phyloP scores from a whole-genome alignment of 2,113 vertebrate genomes.

The Caranx melampygus region DNA sequence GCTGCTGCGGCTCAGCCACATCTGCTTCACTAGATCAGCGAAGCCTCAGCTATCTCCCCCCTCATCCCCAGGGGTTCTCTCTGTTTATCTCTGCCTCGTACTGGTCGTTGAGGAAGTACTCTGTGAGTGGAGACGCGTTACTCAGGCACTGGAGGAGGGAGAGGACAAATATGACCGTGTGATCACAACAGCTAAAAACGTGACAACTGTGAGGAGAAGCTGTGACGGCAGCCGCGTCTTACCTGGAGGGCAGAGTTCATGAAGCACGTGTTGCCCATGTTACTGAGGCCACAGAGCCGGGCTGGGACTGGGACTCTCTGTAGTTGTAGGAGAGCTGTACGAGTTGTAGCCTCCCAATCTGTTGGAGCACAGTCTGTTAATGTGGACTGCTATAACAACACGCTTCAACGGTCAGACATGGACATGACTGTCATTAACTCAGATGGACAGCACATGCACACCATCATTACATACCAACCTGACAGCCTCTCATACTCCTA shows the following conservation, averaged over 20 bases:
- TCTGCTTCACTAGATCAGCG: slow-evolving; percentile 96
- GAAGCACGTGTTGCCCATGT: slow-evolving; percentile 98
- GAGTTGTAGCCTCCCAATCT: slow-evolving; percentile 91
- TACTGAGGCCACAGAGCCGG: slow-evolving; percentile 96
- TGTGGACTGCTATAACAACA: background rate
- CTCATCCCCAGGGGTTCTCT: slow-evolving; percentile 97
- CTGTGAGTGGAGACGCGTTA: slow-evolving; percentile 92
- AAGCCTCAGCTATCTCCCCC: slow-evolving; percentile 96
- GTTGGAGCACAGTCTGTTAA: slow-evolving; percentile 43
- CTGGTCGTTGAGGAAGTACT: slow-evolving; percentile 94
- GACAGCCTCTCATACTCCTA: too few species aligned
- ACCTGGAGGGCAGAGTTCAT: slow-evolving; percentile 99
- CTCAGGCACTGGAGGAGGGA: slow-evolving; percentile 89
- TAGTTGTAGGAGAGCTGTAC: slow-evolving; percentile 91
- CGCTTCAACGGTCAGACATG: background rate
- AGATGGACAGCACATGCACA: background rate
- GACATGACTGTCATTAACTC: background rate
- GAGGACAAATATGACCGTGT: slow-evolving; percentile 1
- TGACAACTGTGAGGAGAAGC: background rate
- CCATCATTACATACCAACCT: background rate
- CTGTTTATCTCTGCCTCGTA: slow-evolving; percentile 96
- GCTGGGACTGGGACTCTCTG: slow-evolving; percentile 90
- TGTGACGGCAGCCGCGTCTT: slow-evolving; percentile 15
- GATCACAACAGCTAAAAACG: background rate
- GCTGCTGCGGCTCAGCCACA: slow-evolving; percentile 93